Base-by-base conservation (phyloP, 2,888 invertebrate species). In the Ennomos quercinarius region DNA sequence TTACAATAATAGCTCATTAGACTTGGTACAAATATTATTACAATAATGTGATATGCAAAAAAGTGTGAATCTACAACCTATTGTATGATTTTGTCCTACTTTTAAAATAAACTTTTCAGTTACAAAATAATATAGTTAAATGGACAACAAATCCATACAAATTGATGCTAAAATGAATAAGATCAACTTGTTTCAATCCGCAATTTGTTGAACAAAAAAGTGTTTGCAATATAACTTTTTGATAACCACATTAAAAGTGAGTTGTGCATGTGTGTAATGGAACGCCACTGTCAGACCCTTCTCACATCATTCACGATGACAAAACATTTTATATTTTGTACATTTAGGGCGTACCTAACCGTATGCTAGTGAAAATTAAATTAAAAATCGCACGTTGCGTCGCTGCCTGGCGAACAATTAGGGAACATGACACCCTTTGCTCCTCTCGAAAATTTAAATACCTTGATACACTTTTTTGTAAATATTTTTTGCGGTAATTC, bases 271-370 rank as follows among this genome's bases (percentile, higher is more conserved):
- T 79, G 80, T 76, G 77, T 73, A 78, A 77, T 76, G 76, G 74
- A 75, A 78, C 77, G 72, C 73, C 74, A 69, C 80, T 81, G 87
- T 87, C 87, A 84, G 73, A 87, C 87, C 87, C 86, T 81, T 71
- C 83, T 88, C 87, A 84, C 73, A 68, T 69, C 74, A 73, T 62
- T 74, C 68, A 77, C 76, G 74, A 77, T 78, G 76, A 78, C 70
- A 70, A 71, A 72, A 64, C 61, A 64, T 56, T 64, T 64, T 61
- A 60, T 49, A 62, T 49, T 50, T 59, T 54, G 17, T 56, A 27
- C 39, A 42, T 51, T 44, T 49, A 37, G 17, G 27, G 40, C 40
- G 13, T 48, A n/a, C n/a, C n/a, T n/a, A 47, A 53, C 42, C 53
- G 40, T 27, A n/a, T 11, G 43, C 38, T 49, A 40, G 9, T 49